These are phyloP conservation scores for Hydraecia micacea DNA, from an alignment of 2,888 invertebrate species.

Conservation along the genomic window DNA sequence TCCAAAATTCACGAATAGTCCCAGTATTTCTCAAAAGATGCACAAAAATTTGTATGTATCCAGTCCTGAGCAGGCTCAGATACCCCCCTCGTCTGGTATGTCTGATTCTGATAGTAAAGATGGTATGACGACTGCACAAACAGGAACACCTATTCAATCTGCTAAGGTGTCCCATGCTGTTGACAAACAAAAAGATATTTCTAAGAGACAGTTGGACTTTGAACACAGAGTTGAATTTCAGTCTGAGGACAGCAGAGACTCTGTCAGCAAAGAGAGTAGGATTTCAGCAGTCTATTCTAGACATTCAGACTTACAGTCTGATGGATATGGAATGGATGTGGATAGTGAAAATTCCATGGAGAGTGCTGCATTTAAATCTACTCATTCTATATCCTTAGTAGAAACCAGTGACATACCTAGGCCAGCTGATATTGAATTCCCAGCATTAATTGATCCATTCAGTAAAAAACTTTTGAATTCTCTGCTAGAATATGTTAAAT, in stretches of 20 bases:
- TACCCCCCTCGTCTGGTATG: slow-evolving; percentile 88
- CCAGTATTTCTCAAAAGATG: slow-evolving; percentile 88
- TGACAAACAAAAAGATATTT: slow-evolving; percentile 87
- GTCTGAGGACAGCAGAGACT: slow-evolving; percentile 88
- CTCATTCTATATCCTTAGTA: slow-evolving; percentile 86
- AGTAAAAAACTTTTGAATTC: slow-evolving; percentile 92
- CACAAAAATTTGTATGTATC: slow-evolving; percentile 89
- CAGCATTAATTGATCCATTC: slow-evolving; percentile 94
- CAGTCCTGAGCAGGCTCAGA: slow-evolving; percentile 88
- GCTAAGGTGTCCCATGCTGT: slow-evolving; percentile 82
- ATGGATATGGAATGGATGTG: slow-evolving; percentile 88
- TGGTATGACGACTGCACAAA: slow-evolving; percentile 87
- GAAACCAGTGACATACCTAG: slow-evolving; percentile 88
- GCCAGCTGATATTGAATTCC: slow-evolving; percentile 88
- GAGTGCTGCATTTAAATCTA: slow-evolving; percentile 86
- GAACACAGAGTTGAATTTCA: slow-evolving; percentile 86
- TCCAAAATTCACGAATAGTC: slow-evolving; percentile 88
- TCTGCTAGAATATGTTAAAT: slow-evolving; percentile 93
- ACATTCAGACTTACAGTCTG: slow-evolving; percentile 86
- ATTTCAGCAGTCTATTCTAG: slow-evolving; percentile 86
- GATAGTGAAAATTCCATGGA: slow-evolving; percentile 90
- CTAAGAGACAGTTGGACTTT: slow-evolving; percentile 88
- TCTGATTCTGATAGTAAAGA: slow-evolving; percentile 88
- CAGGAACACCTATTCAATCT: slow-evolving; percentile 85
- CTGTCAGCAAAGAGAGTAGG: slow-evolving; percentile 87